Base-by-base conservation (phyloP, 2,797 vertebrate species). In the Rousettus madagascariensis region DNA sequence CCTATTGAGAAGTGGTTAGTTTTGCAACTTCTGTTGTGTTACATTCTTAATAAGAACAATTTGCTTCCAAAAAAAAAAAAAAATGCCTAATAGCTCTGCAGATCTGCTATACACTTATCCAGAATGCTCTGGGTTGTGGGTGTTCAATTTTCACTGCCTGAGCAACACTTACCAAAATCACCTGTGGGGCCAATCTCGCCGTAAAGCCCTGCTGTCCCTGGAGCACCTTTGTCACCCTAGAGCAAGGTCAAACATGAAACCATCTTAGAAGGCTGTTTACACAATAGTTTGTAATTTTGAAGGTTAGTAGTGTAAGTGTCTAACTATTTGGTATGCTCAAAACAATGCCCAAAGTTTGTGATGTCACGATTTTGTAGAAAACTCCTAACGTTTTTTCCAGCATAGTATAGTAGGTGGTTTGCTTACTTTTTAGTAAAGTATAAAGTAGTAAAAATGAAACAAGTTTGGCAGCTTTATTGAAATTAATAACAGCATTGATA, bases 141-240 rank as follows among this genome's bases (percentile, higher is more conserved):
- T 0, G 12, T 9, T 16, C 33, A 15, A 36, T 95, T 19, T 10
- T 49, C 38, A 36, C 11, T 0, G 0, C 1, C 26, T 0, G 28
- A 78, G 96, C 65, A 24, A 57, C 63, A 98, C 98, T 98, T 95
- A 98, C 98, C 98, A 11, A 97, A 93, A 83, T 98, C 98, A 28
- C 98, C 98, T 0, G 96, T 91, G 6, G 38, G 38, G 61, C 99
- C 99, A 9, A 2, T 95, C 7, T 98, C 98, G 96, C 99, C 99
- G 16, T 98, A 72, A 68, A 97, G 85, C 46, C 99, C 99, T 38
- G 98, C 24, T 80, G 49, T 89, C 33, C 97, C 97, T 0, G 88
- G 95, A 68, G 85, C 46, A 0, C 97, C 97, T 51, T 96, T 98
- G 49, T 97, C 96, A 0, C 97, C 97, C 97, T 98, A 36, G 8